A percentile compares a stretch with the other conserved stretches of the same genome.
Evolutionary conservation across 2,888 invertebrate species (phyloP).

Genomic region (Salticus scenicus): DNA sequence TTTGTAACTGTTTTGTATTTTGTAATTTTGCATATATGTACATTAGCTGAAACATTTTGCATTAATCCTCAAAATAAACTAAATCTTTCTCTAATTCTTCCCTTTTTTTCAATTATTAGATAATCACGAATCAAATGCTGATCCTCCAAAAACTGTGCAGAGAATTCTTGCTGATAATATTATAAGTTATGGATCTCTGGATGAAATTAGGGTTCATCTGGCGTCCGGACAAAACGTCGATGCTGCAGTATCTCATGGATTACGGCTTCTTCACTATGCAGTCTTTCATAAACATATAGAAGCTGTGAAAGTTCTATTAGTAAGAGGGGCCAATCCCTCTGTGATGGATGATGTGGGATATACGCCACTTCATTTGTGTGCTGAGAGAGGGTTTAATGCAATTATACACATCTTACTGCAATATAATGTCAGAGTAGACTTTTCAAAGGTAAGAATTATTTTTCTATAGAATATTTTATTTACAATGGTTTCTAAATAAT

Average conservation of each 20-base stretch:
- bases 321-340: conserved; percentile 87
- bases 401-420: conserved; percentile 81
- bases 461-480: too few relatives aligned
- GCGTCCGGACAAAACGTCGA: conserved; percentile 83
- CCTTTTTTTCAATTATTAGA: too few relatives aligned
- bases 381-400: conserved; percentile 77
- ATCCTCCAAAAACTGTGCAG: conserved; percentile 78
- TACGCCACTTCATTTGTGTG: conserved; percentile 91
- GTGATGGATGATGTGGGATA: conserved; percentile 92
- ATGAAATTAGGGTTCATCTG: conserved; percentile 88
- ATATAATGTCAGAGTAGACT: conserved; percentile 87
- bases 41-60: too few relatives aligned
- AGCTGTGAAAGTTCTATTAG: conserved; percentile 86
- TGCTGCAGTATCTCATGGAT: conserved; percentile 78
- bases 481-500: too few relatives aligned
- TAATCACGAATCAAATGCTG: too few relatives aligned
- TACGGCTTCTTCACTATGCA: conserved; percentile 92
- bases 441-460: conserved; percentile 75
- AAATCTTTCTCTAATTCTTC: too few relatives aligned
- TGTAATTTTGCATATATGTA: too few relatives aligned
- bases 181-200: conserved; percentile 88
- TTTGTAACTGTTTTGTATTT: too few relatives aligned
- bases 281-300: conserved; percentile 85
- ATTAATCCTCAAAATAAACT: too few relatives aligned
- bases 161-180: conserved; percentile 92